Evolutionary conservation across 2,113 vertebrate species (phyloP), one percentile per base, ranked within the genome.

Genomic region (Salvelinus alpinus): DNA sequence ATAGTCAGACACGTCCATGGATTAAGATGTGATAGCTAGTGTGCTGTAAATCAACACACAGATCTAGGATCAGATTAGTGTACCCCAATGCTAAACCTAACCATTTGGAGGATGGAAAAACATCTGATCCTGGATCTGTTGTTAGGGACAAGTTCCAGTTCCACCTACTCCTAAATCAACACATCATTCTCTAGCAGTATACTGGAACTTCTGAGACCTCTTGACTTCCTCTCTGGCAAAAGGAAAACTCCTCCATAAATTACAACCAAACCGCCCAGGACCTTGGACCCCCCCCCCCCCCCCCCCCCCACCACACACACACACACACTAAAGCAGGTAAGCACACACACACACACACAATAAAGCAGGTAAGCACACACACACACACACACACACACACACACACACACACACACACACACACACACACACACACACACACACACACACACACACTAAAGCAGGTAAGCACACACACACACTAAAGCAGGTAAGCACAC

Each of bases 1-100:
- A 11, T 80, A 79, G 79, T 76, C 80, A 84, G 59, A 68, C 77
- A 86, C 14, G 81, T 54, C 71, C n/a, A n/a, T 66, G 80, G 87
- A 87, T 88, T 88, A 88, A 77, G 54, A 76, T 64, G 54, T 20
- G 54, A 57, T 20, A 12, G 14, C 54, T 57, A 57, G 16, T 57
- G 54, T 57, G 18, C 1, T 18, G 54, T 57, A 57, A 1, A 14
- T 5, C 54, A 57, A 20, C 54, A 57, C 16, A 18, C 54, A 57
- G 18, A 57, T 57, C 54, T 57, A 57, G 20, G 54, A 57, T 57
- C 54, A 20, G 16, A 57, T 57, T 7, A 57, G 54, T 57, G 13
- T 20, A 57, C 8, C 9, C 59, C 59, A 22, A 62, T 9, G n/a
- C 59, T 22, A n/a, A 62, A n/a, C 59, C n/a, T 62, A 62, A 62